Conservation (phyloP, 2,113 vertebrate species). For the Centropus bengalensis region DNA sequence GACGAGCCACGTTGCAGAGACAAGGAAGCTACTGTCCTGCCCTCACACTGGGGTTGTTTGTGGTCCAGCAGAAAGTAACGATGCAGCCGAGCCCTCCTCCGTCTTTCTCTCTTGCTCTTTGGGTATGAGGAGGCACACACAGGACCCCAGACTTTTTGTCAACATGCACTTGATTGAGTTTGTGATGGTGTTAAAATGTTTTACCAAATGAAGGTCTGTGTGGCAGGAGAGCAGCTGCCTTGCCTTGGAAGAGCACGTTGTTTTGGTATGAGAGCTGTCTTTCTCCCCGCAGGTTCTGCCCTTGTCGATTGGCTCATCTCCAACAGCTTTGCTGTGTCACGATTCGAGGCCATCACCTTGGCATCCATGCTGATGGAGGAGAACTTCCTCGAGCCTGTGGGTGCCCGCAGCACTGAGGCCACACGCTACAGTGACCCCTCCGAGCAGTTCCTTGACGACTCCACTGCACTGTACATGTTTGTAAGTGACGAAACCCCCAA, state of each 20-base stretch:
- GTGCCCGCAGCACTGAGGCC: constrained; percentile 83
- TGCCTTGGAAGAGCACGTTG: not conserved
- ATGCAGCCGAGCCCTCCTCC: not conserved
- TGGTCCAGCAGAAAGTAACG: not conserved
- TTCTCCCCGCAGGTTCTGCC: constrained; percentile 81
- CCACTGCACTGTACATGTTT: constrained; percentile 89
- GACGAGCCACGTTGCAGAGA: not conserved
- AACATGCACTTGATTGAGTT: not conserved
- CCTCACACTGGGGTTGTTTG: not conserved
- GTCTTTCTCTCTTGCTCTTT: not conserved
- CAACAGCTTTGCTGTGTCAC: constrained; percentile 79
- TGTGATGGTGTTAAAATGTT: not conserved
- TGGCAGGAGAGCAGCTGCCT: not conserved
- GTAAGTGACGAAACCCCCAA: constrained; percentile 73
- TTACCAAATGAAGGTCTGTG: not conserved
- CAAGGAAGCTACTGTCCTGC: not conserved
- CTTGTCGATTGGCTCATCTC: constrained; percentile 96
- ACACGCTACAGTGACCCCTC: constrained; percentile 79
- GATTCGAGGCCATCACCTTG: constrained; percentile 87
- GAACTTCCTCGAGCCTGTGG: constrained; percentile 83
- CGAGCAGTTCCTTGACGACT: constrained; percentile 91
- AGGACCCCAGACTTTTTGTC: not conserved
- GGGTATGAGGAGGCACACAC: not conserved
- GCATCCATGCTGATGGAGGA: constrained; percentile 91
- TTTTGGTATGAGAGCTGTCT: not conserved